Base-by-base conservation (phyloP, 2,113 vertebrate species). In the Ciconia stormi region DNA sequence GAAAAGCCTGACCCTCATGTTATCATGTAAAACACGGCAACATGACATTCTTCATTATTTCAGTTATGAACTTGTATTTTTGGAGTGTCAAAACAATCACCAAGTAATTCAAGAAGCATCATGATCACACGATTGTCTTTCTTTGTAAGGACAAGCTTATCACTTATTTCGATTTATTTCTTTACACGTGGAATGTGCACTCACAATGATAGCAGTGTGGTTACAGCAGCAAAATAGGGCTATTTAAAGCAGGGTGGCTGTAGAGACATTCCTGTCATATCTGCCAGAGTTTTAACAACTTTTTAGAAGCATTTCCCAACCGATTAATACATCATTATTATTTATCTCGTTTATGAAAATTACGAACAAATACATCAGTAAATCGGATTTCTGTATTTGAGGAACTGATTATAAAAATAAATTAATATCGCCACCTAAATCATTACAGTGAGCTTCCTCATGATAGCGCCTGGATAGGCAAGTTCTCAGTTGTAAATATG, bases 271-370 rank as follows among this genome's bases (percentile, higher is more conserved):
- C 74, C 50, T 69, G 22, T 38, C 42, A 0, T 73, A 88, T 4
- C 82, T 81, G 44, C 47, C 55, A 40, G 34, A 85, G 55, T 83
- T 95, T 70, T 69, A 96, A 52, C 50, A 90, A 92, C 83, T 93
- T 89, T 56, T 81, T 16, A 78, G 36, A 92, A 80, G 32, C 14
- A 6, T 16, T 79, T 74, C 7, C 59, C 1, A 69, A 15, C 6
- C 27, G 23, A 87, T 71, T 50, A 73, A n/a, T 23, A 38, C 4
- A 55, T 16, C 3, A 3, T 29, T 58, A 25, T 59, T 32, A 61
- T 36, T 71, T 29, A 82, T 36, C 4, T 4, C 7, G 17, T 25
- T 42, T 49, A 38, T 16, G 6, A 87, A 72, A 62, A 4, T 9
- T 29, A 27, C 13, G 23, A 25, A 11, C 16, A 36, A 30, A 22